Percentiles rank a stretch among this genome's conserved stretches.
Evolutionary conservation across 2,113 vertebrate species (phyloP).

Genomic region (Nipponia nippon): DNA sequence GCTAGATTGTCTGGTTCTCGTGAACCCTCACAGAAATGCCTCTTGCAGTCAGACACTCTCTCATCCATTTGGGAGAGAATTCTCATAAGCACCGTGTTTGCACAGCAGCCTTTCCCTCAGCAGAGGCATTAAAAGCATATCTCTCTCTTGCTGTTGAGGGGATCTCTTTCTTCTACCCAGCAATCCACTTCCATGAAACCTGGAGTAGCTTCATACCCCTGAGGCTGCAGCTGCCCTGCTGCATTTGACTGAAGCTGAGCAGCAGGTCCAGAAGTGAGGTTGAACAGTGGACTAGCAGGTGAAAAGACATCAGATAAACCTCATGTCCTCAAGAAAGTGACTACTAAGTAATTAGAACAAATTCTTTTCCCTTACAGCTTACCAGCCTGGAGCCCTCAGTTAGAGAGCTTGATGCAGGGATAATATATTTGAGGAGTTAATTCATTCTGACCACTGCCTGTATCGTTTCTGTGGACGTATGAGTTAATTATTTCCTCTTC

Average conservation of each 20-base stretch:
- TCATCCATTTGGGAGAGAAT: neutral
- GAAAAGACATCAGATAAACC: neutral
- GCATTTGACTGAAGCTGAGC: neutral
- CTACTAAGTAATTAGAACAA: neutral
- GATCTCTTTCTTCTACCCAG: neutral
- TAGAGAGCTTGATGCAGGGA: neutral
- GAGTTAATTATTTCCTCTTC: neutral
- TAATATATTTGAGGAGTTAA: neutral
- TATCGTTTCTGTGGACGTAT: neutral
- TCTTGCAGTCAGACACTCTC: neutral
- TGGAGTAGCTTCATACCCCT: neutral
- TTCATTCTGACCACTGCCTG: neutral
- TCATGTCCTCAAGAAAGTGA: neutral
- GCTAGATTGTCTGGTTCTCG: neutral
- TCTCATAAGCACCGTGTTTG: neutral
- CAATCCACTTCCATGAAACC: neutral
- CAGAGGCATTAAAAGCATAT: neutral
- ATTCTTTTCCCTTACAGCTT: neutral
- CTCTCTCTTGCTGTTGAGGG: neutral
- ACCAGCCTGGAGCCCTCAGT: neutral
- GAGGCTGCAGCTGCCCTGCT: neutral
- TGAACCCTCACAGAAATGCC: fast-evolving
- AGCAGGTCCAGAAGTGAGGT: neutral
- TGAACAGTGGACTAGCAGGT: neutral
- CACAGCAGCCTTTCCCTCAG: neutral